These are phyloP conservation scores for Dunckerocampus dactyliophorus DNA, from an alignment of 2,113 vertebrate species.

Conservation along the genomic window DNA sequence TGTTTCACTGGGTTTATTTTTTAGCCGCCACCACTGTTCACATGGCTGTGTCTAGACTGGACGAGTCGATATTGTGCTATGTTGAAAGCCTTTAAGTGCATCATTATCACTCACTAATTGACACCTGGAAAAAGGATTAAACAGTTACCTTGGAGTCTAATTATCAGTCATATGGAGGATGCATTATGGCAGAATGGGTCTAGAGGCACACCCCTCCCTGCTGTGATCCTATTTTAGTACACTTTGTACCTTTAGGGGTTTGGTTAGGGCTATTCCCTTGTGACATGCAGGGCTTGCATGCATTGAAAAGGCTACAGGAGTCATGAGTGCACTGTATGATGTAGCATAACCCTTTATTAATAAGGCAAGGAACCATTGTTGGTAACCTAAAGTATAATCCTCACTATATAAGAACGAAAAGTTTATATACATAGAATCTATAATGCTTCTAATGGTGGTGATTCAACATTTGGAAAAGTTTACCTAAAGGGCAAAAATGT, in stretches of 20 bases:
- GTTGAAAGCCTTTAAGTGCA: not conserved
- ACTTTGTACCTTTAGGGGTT: not conserved
- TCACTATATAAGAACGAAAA: too few species aligned
- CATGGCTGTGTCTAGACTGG: slow-evolving; percentile 22
- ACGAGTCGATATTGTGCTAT: not conserved
- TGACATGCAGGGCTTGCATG: not conserved
- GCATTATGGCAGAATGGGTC: not conserved
- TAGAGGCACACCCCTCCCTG: not conserved
- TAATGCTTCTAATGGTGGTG: too few species aligned
- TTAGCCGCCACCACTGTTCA: slow-evolving; percentile 32
- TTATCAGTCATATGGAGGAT: not conserved
- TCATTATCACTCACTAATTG: not conserved
- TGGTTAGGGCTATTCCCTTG: not conserved
- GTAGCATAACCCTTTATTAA: not conserved
- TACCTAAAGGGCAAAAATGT: too few species aligned
- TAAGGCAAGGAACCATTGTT: too few species aligned
- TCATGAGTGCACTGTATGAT: not conserved
- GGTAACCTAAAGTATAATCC: too few species aligned
- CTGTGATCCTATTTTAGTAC: not conserved
- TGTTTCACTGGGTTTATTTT: slow-evolving; percentile 46
- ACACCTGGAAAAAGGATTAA: not conserved
- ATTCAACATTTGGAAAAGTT: too few species aligned
- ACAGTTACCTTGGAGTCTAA: not conserved
- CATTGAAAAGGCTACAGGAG: not conserved
- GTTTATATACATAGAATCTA: too few species aligned